phyloP scores from a whole-genome alignment of 2,797 vertebrate genomes.

The Sebastes reedi region DNA sequence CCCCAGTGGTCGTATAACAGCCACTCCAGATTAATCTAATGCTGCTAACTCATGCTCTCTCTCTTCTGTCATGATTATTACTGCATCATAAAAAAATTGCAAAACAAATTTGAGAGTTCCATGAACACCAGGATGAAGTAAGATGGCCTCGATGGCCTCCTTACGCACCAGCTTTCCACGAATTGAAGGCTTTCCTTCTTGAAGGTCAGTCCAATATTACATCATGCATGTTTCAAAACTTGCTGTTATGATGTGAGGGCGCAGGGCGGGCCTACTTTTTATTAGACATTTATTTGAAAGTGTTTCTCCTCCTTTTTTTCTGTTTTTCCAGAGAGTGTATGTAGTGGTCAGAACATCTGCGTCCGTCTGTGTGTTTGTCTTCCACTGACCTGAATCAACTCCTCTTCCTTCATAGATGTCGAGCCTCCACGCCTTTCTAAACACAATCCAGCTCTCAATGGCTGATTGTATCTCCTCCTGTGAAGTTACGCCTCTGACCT shows the following conservation, averaged over 20 bases:
- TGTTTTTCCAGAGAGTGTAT: constrained; percentile 21
- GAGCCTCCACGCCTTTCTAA: constrained; percentile 48
- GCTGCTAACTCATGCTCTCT: neutral
- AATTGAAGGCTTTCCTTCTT: neutral
- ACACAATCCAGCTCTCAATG: constrained; percentile 57
- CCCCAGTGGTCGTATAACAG: neutral
- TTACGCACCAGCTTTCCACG: neutral
- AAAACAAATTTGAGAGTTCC: constrained; percentile 3
- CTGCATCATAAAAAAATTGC: neutral
- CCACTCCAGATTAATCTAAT: neutral
- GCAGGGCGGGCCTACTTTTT: neutral
- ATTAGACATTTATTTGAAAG: constrained; percentile 2
- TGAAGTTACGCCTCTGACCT: constrained; percentile 41
- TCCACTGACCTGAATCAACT: constrained; percentile 52
- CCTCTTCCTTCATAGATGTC: constrained; percentile 36
- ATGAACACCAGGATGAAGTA: neutral
- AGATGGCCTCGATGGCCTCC: neutral
- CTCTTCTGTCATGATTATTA: neutral
- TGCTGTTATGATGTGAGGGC: neutral
- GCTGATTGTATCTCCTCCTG: constrained; percentile 54
- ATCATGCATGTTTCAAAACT: constrained; percentile 9
- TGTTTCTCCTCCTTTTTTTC: constrained; percentile 11
- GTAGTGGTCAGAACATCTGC: constrained; percentile 50
- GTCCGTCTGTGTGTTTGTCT: constrained; percentile 42
- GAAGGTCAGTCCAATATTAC: neutral